phyloP scores from a whole-genome alignment of 2,113 vertebrate genomes.

The Mohoua ochrocephala region DNA sequence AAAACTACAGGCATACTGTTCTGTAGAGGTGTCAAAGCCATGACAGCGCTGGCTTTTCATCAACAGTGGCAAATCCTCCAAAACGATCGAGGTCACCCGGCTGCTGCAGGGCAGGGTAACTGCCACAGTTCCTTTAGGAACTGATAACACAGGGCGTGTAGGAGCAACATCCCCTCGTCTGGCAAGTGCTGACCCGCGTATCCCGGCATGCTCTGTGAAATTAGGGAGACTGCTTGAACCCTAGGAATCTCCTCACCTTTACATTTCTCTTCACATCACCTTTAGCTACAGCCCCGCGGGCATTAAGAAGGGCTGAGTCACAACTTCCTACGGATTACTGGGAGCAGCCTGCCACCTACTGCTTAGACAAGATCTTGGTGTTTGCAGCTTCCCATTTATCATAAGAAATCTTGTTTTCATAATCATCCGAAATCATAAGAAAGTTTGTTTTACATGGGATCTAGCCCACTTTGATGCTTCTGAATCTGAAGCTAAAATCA shows the following conservation, averaged over 20 bases:
- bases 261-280: not conserved
- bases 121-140: not conserved
- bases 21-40: not conserved
- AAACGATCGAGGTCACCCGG: not conserved
- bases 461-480: not conserved
- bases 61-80: not conserved
- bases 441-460: not conserved
- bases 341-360: constrained; percentile 59
- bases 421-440: not conserved
- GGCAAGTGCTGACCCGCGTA: not conserved
- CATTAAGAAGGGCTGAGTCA: not conserved
- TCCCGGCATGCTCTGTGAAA: not conserved
- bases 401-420: not conserved
- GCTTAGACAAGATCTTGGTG: not conserved
- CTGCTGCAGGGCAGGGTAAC: not conserved
- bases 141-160: not conserved
- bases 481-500: not conserved
- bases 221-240: not conserved
- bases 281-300: not conserved
- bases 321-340: not conserved
- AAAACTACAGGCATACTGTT: not conserved
- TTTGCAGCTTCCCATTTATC: not conserved
- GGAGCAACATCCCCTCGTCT: not conserved
- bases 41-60: fast-evolving
- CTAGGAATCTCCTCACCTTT: not conserved